phyloP scores from a whole-genome alignment of 2,888 invertebrate genomes.

The Pristionchus japonicus region DNA sequence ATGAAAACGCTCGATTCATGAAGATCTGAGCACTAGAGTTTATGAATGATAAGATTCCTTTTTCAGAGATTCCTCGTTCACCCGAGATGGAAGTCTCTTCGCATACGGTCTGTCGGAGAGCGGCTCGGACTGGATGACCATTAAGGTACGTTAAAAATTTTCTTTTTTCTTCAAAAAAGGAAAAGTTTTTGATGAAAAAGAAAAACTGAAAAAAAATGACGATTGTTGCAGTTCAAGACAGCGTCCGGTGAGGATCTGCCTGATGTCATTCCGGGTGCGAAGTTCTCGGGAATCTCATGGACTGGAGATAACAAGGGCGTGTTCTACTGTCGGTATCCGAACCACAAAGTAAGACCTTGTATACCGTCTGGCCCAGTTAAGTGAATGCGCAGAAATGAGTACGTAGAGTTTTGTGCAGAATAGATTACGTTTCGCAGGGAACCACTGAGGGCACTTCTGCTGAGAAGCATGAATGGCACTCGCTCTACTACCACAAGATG shows the following conservation, averaged over 20 bases:
- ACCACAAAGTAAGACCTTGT: conserved; percentile 54
- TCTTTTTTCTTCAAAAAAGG: too few species aligned
- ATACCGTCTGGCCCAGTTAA: too few species aligned
- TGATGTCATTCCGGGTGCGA: conserved; percentile 90
- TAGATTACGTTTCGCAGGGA: conserved; percentile 45
- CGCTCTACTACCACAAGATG: conserved; percentile 91
- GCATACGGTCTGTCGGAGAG: conserved; percentile 92
- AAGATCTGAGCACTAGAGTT: not conserved
- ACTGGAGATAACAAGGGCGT: conserved; percentile 93
- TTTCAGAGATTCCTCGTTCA: conserved; percentile 82
- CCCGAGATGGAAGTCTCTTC: conserved; percentile 89
- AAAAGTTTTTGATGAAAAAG: too few species aligned
- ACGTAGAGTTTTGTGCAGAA: too few species aligned
- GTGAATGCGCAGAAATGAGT: too few species aligned
- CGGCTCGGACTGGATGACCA: conserved; percentile 96
- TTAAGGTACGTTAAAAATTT: conserved; percentile 80
- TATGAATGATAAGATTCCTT: too few species aligned
- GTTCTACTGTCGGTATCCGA: conserved; percentile 82
- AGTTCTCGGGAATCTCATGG: conserved; percentile 93
- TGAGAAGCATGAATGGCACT: conserved; percentile 88
- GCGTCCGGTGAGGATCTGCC: conserved; percentile 85
- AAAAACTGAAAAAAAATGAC: too few species aligned
- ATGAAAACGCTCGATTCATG: too few species aligned
- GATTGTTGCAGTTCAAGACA: conserved; percentile 54
- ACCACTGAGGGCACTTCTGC: conserved; percentile 91